Evolutionary conservation across 2,113 vertebrate genomes (phyloP).

Genomic region (Ceyx melanurus): DNA sequence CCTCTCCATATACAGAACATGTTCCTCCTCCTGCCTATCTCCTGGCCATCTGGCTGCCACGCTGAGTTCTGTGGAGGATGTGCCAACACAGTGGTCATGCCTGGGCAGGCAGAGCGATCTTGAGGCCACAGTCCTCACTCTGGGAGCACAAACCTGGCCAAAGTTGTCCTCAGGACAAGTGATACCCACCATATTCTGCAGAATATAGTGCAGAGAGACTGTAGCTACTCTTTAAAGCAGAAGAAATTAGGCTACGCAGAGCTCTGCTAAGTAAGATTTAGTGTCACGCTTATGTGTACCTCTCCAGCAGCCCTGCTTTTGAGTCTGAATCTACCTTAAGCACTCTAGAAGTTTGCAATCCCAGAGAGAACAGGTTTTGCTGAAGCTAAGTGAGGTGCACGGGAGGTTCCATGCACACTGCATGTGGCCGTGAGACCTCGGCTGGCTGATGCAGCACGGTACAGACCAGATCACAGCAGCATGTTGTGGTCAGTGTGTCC

Average conservation of each 20-base stretch:
- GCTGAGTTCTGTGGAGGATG: not conserved
- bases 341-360: not conserved
- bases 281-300: not conserved
- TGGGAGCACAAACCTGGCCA: not conserved
- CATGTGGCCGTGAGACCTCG: accelerated
- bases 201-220: not conserved
- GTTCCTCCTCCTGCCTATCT: not conserved
- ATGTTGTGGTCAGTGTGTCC: accelerated
- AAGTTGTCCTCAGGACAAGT: not conserved
- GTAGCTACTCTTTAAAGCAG: not conserved
- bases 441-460: not conserved
- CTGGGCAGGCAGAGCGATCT: not conserved
- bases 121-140: not conserved
- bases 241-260: not conserved
- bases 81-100: not conserved
- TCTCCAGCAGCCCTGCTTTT: not conserved
- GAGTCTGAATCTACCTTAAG: not conserved
- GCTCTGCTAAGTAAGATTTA: not conserved
- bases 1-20: accelerated
- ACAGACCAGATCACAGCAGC: not conserved
- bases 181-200: not conserved
- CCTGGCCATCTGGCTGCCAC: not conserved
- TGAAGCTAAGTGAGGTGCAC: not conserved
- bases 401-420: accelerated
- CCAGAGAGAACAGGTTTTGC: not conserved